Conservation (phyloP, 2,797 vertebrate genomes). For the Tokudaia tokunoshimensis region DNA sequence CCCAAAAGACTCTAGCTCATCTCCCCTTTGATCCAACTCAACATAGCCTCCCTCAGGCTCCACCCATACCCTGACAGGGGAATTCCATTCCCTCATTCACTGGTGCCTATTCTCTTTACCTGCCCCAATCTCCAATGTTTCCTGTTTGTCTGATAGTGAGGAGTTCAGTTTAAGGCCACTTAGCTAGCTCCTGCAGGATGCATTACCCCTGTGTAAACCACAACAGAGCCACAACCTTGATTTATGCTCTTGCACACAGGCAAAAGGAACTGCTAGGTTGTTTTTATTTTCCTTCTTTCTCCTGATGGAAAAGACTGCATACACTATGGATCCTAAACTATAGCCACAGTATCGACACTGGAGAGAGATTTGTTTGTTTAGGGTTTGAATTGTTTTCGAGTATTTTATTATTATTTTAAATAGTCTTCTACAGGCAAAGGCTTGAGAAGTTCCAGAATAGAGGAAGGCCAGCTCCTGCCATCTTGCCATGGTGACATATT, state of each 20-base stretch:
- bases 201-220: conserved; percentile 22
- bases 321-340: conserved; percentile 57
- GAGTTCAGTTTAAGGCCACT: conserved; percentile 63
- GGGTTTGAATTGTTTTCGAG: conserved; percentile 35
- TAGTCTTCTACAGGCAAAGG: neutral
- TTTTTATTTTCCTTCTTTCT: conserved; percentile 78
- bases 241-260: conserved; percentile 59
- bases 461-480: neutral
- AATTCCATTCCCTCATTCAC: conserved; percentile 81
- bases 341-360: conserved; percentile 32
- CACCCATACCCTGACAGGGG: conserved; percentile 64
- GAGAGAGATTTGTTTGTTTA: conserved; percentile 53
- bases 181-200: conserved; percentile 71
- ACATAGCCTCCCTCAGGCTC: conserved; percentile 26
- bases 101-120: conserved; percentile 75
- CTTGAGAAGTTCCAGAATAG: conserved; percentile 38
- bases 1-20: conserved; percentile 21
- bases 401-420: conserved; percentile 33
- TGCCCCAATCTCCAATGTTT: conserved; percentile 76
- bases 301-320: conserved; percentile 64
- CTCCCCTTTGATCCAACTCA: neutral
- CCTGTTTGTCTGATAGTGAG: conserved; percentile 85
- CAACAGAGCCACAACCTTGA: conserved; percentile 32
- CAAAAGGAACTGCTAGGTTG: conserved; percentile 71
- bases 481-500: neutral